A percentile compares a stretch with the other conserved stretches of the same genome.
phyloP scores from a whole-genome alignment of 1,140 invertebrate species.

The Batillaria attramentaria region DNA sequence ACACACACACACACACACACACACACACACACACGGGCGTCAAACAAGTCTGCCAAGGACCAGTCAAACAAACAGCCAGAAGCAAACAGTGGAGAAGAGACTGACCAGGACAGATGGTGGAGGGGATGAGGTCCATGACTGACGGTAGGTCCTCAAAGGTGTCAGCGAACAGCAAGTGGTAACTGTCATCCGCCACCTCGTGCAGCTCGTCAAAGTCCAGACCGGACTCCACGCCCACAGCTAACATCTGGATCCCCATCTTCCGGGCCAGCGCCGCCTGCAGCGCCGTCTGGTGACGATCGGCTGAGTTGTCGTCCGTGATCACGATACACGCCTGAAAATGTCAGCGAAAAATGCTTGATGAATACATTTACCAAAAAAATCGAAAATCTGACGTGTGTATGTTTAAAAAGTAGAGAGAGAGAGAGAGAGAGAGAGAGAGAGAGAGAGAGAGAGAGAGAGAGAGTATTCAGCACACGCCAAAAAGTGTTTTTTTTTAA shows the following conservation, averaged over 20 bases:
- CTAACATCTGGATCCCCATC: background rate
- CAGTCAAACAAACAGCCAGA: background rate
- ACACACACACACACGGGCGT: background rate
- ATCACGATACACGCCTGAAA: background rate
- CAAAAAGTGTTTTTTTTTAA: no score
- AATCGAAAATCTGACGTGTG: background rate
- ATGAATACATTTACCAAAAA: background rate
- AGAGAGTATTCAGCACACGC: no score
- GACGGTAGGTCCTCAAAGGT: background rate
- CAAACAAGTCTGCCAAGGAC: no score
- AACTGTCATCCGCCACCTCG: background rate
- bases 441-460: background rate
- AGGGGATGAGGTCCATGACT: background rate
- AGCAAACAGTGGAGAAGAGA: background rate
- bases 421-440: slow-evolving; percentile 7
- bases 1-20: slow-evolving; percentile 12
- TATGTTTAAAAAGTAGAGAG: background rate
- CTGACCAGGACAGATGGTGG: background rate
- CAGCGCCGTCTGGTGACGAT: background rate
- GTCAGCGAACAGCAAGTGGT: background rate
- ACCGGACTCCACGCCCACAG: background rate
- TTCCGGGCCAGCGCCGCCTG: background rate
- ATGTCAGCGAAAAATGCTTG: background rate
- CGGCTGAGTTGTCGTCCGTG: background rate
- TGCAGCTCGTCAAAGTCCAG: background rate